Conservation (phyloP, 2,797 vertebrate genomes). For the Parauchenoglanis ngamensis region DNA sequence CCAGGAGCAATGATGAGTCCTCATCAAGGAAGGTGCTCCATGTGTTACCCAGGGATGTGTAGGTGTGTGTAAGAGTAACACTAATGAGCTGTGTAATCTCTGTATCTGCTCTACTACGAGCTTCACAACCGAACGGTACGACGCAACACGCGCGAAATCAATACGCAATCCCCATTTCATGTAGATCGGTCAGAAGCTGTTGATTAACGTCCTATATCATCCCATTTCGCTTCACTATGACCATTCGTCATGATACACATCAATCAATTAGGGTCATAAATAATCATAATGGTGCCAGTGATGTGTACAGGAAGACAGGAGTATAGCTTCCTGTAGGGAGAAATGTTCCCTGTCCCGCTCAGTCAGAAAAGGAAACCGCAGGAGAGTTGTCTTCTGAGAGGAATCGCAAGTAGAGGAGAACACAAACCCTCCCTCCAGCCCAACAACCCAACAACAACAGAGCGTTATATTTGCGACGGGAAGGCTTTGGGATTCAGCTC, state of each 20-base stretch:
- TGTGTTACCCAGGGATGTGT: slow-evolving; percentile 20
- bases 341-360: slow-evolving; percentile 22
- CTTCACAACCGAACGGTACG: not conserved
- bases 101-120: not conserved
- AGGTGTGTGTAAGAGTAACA: slow-evolving; percentile 2
- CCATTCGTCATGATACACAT: no score
- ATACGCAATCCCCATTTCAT: no score
- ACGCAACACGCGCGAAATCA: no score
- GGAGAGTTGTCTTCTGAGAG: slow-evolving; percentile 72
- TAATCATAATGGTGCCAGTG: not conserved
- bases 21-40: slow-evolving; percentile 33
- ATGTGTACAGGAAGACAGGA: not conserved
- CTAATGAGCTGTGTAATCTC: not conserved
- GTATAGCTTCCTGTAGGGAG: not conserved
- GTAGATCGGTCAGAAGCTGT: no score
- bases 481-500: not conserved
- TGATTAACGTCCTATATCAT: no score
- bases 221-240: no score
- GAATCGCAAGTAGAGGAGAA: slow-evolving; percentile 74
- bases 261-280: not conserved
- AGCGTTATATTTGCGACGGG: not conserved
- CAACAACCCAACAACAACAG: slow-evolving; percentile 15
- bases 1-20: slow-evolving; percentile 38
- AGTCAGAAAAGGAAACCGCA: slow-evolving; percentile 27
- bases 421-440: slow-evolving; percentile 64